Percentiles rank a stretch among this genome's conserved stretches.
These are phyloP conservation scores for Ammospiza caudacuta DNA, from an alignment of 2,113 vertebrate species.

Conservation along the genomic window DNA sequence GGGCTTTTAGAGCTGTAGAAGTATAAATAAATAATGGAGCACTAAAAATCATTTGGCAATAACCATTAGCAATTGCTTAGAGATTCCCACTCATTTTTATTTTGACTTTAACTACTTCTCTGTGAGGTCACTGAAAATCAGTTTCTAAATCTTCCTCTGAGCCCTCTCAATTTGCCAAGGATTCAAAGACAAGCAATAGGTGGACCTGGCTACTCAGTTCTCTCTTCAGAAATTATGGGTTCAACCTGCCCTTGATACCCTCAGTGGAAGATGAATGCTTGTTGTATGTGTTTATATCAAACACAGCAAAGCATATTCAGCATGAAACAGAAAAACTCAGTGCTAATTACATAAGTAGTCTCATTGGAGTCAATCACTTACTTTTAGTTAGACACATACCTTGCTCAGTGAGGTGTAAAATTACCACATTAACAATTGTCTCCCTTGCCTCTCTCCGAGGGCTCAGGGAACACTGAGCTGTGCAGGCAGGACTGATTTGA, in stretches of 20 bases:
- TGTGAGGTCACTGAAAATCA: background rate
- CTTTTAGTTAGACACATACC: slow-evolving; percentile 25
- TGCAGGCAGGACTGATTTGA: background rate
- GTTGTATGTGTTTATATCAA: background rate
- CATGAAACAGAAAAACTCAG: background rate
- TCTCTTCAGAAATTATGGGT: background rate
- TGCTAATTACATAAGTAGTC: background rate
- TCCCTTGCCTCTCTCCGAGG: background rate
- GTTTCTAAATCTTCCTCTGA: slow-evolving; percentile 8
- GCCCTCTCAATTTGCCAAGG: background rate
- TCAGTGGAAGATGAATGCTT: background rate
- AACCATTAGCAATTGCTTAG: background rate
- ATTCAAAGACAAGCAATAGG: background rate
- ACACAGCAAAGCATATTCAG: background rate
- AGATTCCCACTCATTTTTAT: background rate
- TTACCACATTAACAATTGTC: slow-evolving; percentile 1
- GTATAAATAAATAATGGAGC: background rate
- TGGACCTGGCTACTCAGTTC: background rate
- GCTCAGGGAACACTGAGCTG: background rate
- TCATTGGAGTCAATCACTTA: background rate
- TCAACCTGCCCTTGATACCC: background rate
- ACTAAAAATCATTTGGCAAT: background rate
- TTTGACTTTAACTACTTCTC: background rate
- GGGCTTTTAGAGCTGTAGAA: background rate
- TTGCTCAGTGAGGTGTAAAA: slow-evolving; percentile 52